phyloP scores from a whole-genome alignment of 2,888 invertebrate genomes.

The Pseudococcus viburni region DNA sequence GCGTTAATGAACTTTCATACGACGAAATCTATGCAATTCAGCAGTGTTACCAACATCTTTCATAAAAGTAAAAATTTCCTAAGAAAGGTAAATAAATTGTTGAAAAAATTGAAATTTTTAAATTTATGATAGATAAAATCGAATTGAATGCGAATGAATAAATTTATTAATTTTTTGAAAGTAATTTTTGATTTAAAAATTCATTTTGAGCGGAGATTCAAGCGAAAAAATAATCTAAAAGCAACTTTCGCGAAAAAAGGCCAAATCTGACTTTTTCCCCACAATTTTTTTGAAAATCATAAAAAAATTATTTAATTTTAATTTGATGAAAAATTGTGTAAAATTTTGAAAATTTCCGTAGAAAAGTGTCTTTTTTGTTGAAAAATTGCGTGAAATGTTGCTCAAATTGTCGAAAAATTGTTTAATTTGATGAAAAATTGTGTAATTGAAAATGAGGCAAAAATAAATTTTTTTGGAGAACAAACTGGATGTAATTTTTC shows the following conservation, averaged over 20 bases:
- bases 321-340: no score
- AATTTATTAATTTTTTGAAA: not conserved
- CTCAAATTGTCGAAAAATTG: no score
- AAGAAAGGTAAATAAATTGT: not conserved
- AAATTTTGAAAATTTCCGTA: no score
- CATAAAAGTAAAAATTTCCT: not conserved
- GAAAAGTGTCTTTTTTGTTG: no score
- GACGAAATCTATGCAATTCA: not conserved
- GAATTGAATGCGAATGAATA: no score
- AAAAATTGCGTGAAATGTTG: no score
- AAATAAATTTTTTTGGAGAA: not conserved
- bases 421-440: no score
- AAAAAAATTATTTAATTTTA: no score
- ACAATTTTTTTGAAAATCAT: no score
- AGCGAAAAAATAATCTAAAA: not conserved
- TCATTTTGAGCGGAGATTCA: not conserved
- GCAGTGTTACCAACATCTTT: not conserved
- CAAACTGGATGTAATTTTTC: not conserved
- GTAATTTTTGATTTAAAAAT: not conserved
- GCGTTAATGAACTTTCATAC: not conserved
- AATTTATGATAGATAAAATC: not conserved
- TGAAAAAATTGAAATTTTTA: not conserved
- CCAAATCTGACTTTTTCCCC: no score
- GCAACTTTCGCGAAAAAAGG: no score
- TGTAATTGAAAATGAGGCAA: not conserved